These are phyloP conservation scores for Cyclopterus lumpus DNA, from an alignment of 2,797 vertebrate species.

Conservation along the genomic window DNA sequence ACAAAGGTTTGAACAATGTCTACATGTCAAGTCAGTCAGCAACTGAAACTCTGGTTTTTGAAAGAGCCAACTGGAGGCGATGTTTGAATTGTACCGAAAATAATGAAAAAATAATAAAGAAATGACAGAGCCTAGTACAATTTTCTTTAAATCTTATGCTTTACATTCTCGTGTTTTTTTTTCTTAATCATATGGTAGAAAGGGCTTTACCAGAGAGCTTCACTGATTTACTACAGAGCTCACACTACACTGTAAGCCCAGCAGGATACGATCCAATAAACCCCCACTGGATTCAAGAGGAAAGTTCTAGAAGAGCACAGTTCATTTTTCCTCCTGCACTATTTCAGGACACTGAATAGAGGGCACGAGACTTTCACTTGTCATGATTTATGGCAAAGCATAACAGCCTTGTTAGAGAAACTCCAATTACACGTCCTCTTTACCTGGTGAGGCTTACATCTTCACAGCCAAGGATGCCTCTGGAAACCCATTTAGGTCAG, in stretches of 20 bases:
- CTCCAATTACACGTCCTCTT: slow-evolving; percentile 68
- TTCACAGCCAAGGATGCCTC: slow-evolving; percentile 29
- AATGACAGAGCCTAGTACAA: background rate
- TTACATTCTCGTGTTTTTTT: slow-evolving; percentile 4
- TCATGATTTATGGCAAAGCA: slow-evolving; percentile 76
- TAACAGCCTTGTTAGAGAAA: slow-evolving; percentile 72
- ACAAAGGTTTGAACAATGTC: background rate
- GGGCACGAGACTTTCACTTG: slow-evolving; percentile 60
- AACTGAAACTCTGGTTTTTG: background rate
- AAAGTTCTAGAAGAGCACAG: slow-evolving; percentile 44
- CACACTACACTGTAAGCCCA: slow-evolving; percentile 20
- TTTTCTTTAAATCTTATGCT: background rate
- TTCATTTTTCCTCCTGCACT: slow-evolving; percentile 63
- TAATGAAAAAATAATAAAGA: background rate
- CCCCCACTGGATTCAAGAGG: slow-evolving; percentile 55
- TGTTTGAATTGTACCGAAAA: slow-evolving; percentile 7
- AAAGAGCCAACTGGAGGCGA: background rate
- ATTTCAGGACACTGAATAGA: slow-evolving; percentile 73
- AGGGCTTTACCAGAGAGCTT: slow-evolving; percentile 11
- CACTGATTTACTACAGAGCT: slow-evolving; percentile 23
- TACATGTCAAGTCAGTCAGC: background rate
- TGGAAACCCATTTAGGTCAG: slow-evolving; percentile 69
- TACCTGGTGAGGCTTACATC: slow-evolving; percentile 60
- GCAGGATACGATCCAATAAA: slow-evolving; percentile 61
- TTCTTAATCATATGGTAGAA: background rate